Conservation (phyloP, 2,797 vertebrate genomes). For the Gymnodraco acuticeps region DNA sequence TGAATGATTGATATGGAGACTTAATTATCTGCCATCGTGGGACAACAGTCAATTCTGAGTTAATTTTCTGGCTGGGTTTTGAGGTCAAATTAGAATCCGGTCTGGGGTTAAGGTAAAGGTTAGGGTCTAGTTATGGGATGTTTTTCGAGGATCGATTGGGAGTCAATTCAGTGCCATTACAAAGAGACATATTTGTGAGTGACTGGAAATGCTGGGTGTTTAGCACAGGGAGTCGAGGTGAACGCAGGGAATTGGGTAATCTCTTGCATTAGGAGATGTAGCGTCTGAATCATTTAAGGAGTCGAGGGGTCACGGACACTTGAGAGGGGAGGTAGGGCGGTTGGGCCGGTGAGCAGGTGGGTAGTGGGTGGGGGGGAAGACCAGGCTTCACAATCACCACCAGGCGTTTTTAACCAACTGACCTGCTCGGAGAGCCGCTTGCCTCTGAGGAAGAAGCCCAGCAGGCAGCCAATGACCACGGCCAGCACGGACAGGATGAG, state of each 20-base stretch:
- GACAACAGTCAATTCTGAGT: too few species aligned
- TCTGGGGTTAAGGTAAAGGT: background rate
- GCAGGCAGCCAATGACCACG: slow-evolving; percentile 95
- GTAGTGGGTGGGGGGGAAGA: background rate
- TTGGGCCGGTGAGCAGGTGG: background rate
- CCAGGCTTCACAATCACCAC: slow-evolving; percentile 16
- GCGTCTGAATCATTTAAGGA: slow-evolving; percentile 6
- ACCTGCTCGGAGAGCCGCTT: slow-evolving; percentile 95
- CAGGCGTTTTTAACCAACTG: slow-evolving; percentile 61
- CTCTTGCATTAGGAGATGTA: slow-evolving; percentile 10
- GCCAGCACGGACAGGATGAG: slow-evolving; percentile 96
- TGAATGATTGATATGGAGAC: too few species aligned
- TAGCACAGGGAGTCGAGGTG: slow-evolving; percentile 1
- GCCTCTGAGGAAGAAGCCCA: slow-evolving; percentile 96
- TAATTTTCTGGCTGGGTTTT: too few species aligned
- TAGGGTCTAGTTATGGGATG: background rate
- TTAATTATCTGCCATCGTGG: too few species aligned
- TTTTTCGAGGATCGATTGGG: background rate
- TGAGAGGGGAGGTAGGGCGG: background rate
- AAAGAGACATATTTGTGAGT: background rate
- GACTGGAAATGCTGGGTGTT: background rate
- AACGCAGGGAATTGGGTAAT: slow-evolving; percentile 23
- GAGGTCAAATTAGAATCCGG: too few species aligned
- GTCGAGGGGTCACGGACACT: slow-evolving; percentile 7
- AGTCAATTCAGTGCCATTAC: background rate